These are phyloP conservation scores for Drosophila nigromelanica DNA, from an alignment of 1,140 invertebrate genomes.

Conservation along the genomic window DNA sequence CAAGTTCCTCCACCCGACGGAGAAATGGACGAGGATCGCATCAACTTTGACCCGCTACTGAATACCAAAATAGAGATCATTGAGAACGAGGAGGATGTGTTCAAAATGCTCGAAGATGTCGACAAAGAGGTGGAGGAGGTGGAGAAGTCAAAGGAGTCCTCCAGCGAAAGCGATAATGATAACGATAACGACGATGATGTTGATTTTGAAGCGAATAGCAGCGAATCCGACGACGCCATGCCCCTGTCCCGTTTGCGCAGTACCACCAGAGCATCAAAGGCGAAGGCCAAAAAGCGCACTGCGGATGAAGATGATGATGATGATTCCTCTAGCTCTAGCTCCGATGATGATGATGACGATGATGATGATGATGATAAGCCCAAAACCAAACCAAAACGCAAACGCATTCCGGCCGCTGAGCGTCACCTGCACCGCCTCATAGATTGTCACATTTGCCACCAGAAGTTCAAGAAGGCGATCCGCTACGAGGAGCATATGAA, in stretches of 20 bases:
- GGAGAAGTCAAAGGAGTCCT: constrained; percentile 46
- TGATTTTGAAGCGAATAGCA: constrained; percentile 65
- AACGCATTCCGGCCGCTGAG: constrained; percentile 60
- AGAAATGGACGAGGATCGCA: constrained; percentile 70
- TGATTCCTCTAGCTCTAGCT: constrained; percentile 52
- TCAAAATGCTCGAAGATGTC: constrained; percentile 76
- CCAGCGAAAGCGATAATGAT: constrained; percentile 48
- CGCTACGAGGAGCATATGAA: constrained; percentile 80
- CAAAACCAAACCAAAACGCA: constrained; percentile 61
- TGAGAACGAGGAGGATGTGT: constrained; percentile 79
- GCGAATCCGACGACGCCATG: constrained; percentile 63
- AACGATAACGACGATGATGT: constrained; percentile 44
- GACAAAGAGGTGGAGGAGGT: constrained; percentile 73
- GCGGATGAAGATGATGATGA: constrained; percentile 28
- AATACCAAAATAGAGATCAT: constrained; percentile 78
- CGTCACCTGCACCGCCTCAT: constrained; percentile 63
- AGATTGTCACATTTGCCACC: constrained; percentile 79
- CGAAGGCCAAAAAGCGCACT: constrained; percentile 32
- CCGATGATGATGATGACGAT: constrained; percentile 55
- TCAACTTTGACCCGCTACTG: constrained; percentile 73
- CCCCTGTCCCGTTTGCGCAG: constrained; percentile 63
- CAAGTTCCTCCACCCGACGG: constrained; percentile 43
- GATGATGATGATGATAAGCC: constrained; percentile 38
- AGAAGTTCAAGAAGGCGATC: constrained; percentile 77
- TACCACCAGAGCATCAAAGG: constrained; percentile 22